Evolutionary conservation across 2,888 invertebrate species (phyloP).

Genomic region (Balanococcus diminutus): DNA sequence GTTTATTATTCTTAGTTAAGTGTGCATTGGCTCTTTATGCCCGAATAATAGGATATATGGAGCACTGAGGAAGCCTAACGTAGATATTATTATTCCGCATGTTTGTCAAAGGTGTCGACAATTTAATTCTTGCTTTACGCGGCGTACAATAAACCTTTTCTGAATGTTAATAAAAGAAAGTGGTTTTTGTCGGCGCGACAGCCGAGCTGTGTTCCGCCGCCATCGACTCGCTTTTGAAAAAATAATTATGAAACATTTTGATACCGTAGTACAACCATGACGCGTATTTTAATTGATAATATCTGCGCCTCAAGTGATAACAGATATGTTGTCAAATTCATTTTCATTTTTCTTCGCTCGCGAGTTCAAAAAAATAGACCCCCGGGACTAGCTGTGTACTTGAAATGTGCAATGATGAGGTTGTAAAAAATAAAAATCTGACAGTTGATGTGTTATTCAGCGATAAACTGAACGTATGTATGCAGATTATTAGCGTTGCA

Average conservation of each 20-base stretch:
- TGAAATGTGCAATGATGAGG: background rate
- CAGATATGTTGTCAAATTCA: background rate
- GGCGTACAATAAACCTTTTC: background rate
- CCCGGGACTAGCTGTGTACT: background rate
- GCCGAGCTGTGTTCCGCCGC: background rate
- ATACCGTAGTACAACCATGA: background rate
- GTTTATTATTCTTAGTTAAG: background rate
- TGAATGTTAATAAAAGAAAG: background rate
- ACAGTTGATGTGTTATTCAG: background rate
- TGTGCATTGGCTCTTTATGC: background rate
- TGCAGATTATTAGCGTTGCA: background rate
- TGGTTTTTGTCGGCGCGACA: background rate
- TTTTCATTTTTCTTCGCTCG: background rate
- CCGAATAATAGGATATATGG: background rate
- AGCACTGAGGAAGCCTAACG: background rate
- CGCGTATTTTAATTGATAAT: background rate
- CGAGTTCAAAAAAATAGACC: background rate
- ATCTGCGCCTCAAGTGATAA: background rate
- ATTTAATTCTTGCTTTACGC: background rate
- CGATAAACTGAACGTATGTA: background rate
- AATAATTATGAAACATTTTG: background rate
- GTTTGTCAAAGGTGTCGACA: constrained; percentile 6
- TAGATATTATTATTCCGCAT: background rate
- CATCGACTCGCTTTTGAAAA: background rate
- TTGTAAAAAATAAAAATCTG: background rate